Percentiles rank a stretch among this genome's conserved stretches.
These are phyloP conservation scores for Trachemys scripta DNA, from an alignment of 2,113 vertebrate species.

Conservation along the genomic window DNA sequence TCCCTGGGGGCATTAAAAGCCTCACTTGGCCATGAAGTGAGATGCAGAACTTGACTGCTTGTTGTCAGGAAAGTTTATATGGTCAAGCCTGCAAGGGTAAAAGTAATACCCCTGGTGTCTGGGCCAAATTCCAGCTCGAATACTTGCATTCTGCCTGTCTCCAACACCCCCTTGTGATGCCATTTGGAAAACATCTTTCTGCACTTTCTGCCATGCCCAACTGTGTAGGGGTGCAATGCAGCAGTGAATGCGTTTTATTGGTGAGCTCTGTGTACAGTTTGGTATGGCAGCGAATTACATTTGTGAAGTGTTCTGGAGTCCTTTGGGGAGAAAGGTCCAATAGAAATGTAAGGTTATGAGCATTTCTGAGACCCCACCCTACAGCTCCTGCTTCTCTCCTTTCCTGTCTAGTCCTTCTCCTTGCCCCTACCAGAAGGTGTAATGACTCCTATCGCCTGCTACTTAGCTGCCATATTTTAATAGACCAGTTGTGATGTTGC, in stretches of 20 bases:
- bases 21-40: neutral
- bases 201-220: neutral
- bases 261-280: neutral
- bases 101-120: neutral
- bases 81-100: neutral
- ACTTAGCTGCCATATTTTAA: no score
- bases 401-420: neutral
- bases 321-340: neutral
- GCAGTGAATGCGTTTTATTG: conserved; percentile 4
- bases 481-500: no score
- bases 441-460: neutral
- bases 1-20: no score
- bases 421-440: neutral
- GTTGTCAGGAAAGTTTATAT: no score
- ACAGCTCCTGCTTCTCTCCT: neutral
- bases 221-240: neutral
- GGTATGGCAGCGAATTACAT: conserved; percentile 5
- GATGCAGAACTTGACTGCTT: neutral
- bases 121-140: neutral
- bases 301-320: neutral
- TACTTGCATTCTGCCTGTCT: neutral
- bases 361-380: neutral
- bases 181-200: neutral
- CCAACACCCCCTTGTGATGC: neutral
- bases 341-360: neutral